Evolutionary conservation across 2,888 invertebrate genomes (phyloP).

Genomic region (Galerucella nymphaeae): DNA sequence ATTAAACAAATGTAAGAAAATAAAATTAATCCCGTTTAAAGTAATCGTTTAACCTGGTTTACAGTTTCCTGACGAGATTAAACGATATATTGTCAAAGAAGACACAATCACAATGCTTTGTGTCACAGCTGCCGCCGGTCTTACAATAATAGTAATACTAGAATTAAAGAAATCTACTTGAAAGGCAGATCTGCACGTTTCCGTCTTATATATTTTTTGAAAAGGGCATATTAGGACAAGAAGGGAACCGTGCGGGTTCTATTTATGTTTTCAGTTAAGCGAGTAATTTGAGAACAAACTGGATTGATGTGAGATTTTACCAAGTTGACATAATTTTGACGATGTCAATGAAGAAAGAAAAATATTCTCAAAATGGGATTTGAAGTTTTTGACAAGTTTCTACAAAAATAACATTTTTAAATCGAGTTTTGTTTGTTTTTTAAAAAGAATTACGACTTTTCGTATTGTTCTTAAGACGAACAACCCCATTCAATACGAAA

Average conservation of each 20-base stretch:
- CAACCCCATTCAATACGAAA: not conserved
- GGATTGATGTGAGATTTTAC: conserved; percentile 35
- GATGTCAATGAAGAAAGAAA: not conserved
- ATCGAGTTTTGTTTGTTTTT: too few relatives aligned
- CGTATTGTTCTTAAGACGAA: too few relatives aligned
- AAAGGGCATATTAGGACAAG: conserved; percentile 32
- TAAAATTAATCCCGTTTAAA: conserved; percentile 15
- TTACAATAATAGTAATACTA: conserved; percentile 41
- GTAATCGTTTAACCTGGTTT: conserved; percentile 19
- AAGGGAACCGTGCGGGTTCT: conserved; percentile 37
- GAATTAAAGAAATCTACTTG: conserved; percentile 44
- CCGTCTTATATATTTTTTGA: conserved; percentile 34
- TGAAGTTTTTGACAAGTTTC: not conserved
- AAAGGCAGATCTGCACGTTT: conserved; percentile 46
- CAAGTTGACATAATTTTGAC: conserved; percentile 38
- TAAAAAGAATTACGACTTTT: too few relatives aligned
- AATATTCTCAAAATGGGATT: not conserved
- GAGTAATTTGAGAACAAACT: conserved; percentile 44
- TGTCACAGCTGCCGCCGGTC: conserved; percentile 37
- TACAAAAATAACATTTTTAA: too few relatives aligned
- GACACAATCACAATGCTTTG: conserved; percentile 19
- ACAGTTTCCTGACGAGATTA: conserved; percentile 31
- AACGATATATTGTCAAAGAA: conserved; percentile 20
- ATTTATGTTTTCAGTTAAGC: conserved; percentile 40
- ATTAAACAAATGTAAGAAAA: conserved; percentile 7